A percentile compares a stretch with the other conserved stretches of the same genome.
phyloP scores from a whole-genome alignment of 2,888 invertebrate genomes.

The Pseudoips prasinana region DNA sequence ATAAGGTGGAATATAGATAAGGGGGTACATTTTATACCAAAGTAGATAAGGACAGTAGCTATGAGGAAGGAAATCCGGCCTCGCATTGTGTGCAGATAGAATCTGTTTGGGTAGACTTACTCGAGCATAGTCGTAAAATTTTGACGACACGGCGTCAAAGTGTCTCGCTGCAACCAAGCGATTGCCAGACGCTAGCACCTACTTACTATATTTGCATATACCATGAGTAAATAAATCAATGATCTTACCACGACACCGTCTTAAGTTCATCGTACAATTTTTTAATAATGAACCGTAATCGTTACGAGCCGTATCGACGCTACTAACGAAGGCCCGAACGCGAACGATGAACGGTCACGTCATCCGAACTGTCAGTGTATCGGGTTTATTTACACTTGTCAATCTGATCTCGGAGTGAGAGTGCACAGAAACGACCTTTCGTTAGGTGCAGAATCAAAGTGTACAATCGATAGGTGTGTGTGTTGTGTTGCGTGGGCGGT shows the following conservation, averaged over 20 bases:
- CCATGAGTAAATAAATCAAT: conserved; percentile 5
- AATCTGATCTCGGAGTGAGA: conserved; percentile 21
- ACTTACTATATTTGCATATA: conserved; percentile 5
- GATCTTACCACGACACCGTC: conserved; percentile 3
- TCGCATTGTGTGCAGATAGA: conserved; percentile 24
- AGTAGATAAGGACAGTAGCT: conserved; percentile 14
- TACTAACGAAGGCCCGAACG: conserved; percentile 3
- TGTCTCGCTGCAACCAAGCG: conserved; percentile 20
- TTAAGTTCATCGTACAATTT: too few relatives aligned
- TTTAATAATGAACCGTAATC: neutral
- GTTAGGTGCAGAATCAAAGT: conserved; percentile 43
- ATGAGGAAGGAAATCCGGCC: conserved; percentile 29
- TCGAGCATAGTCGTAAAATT: conserved; percentile 30
- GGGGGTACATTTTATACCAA: conserved; percentile 5
- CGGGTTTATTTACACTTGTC: conserved; percentile 31
- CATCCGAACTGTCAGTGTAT: conserved; percentile 12
- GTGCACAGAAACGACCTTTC: conserved; percentile 33
- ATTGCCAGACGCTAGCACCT: conserved; percentile 12
- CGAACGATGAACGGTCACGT: conserved; percentile 12
- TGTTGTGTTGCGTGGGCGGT: conserved; percentile 54
- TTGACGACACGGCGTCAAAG: conserved; percentile 29
- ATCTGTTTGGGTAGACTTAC: conserved; percentile 34
- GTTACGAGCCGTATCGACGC: too few relatives aligned
- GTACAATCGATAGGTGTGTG: conserved; percentile 46
- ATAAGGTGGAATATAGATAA: too few relatives aligned